Evolutionary conservation across 2,113 vertebrate species (phyloP).

Genomic region (Monopterus albus): DNA sequence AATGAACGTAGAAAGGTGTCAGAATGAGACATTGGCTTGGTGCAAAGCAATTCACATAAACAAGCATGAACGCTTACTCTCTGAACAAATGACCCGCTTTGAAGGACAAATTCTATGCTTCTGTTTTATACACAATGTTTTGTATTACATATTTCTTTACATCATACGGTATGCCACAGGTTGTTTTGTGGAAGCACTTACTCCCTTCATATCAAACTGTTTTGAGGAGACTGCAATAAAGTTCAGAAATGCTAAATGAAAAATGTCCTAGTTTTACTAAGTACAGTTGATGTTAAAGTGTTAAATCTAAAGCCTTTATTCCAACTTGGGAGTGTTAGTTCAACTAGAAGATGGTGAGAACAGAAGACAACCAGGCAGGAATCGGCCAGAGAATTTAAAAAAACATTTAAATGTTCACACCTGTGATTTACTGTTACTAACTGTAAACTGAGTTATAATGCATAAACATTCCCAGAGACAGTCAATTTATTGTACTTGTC

Average conservation of each 20-base stretch:
- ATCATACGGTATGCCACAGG: conserved; percentile 32
- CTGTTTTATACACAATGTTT: conserved; percentile 40
- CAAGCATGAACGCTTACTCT: not conserved
- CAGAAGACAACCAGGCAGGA: conserved; percentile 5
- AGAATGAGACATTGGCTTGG: not conserved
- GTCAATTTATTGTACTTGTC: not conserved
- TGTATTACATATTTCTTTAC: conserved; percentile 28
- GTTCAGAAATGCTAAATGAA: conserved; percentile 24
- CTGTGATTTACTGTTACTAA: conserved; percentile 14
- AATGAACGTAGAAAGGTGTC: conserved; percentile 21
- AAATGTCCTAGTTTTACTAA: conserved; percentile 36
- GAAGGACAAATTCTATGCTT: conserved; percentile 7
- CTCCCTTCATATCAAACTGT: conserved; percentile 44
- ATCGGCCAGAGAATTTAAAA: conserved; percentile 11
- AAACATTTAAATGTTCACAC: not conserved
- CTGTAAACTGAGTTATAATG: conserved; percentile 14
- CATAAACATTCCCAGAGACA: not conserved
- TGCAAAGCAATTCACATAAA: conserved; percentile 1
- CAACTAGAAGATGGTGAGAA: conserved; percentile 13
- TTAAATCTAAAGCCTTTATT: too few species aligned
- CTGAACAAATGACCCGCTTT: not conserved
- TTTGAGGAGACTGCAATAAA: conserved; percentile 69
- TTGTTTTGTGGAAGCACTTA: conserved; percentile 56
- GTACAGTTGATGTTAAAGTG: conserved; percentile 6
- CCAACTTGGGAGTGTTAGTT: conserved; percentile 10